Evolutionary conservation across 2,888 invertebrate genomes (phyloP).

Genomic region (Dorcus hopei): DNA sequence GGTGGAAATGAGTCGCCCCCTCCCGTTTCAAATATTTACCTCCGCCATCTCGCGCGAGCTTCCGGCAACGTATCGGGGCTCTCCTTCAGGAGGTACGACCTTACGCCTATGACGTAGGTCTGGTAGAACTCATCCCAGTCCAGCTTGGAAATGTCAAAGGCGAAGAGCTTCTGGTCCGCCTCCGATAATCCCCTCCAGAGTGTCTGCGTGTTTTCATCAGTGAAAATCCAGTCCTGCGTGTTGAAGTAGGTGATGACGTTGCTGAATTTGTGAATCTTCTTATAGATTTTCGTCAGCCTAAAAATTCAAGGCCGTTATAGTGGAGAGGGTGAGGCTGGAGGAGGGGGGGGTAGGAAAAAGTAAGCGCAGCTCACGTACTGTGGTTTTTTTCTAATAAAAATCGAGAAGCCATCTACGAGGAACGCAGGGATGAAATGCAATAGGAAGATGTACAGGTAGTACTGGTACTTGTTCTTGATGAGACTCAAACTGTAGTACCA

Average conservation of each 20-base stretch:
- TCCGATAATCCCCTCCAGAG: constrained; percentile 54
- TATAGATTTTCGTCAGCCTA: constrained; percentile 76
- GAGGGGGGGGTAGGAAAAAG: not conserved
- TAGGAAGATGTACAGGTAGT: constrained; percentile 51
- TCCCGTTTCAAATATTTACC: constrained; percentile 2
- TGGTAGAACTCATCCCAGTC: constrained; percentile 70
- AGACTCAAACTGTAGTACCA: constrained; percentile 47
- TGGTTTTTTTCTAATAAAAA: constrained; percentile 47
- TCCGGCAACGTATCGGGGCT: constrained; percentile 62
- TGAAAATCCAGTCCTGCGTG: constrained; percentile 58
- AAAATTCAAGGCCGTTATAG: constrained; percentile 18
- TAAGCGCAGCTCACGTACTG: constrained; percentile 47
- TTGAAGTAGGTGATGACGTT: constrained; percentile 74
- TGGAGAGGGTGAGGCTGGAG: not conserved
- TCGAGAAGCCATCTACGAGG: constrained; percentile 54
- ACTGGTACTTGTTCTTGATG: constrained; percentile 40
- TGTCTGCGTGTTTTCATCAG: constrained; percentile 52
- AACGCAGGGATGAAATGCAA: constrained; percentile 63
- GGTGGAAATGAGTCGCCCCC: too few species aligned
- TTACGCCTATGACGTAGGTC: constrained; percentile 67
- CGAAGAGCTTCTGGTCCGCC: constrained; percentile 57
- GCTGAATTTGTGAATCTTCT: constrained; percentile 75
- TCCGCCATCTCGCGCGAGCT: constrained; percentile 33
- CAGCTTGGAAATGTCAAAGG: constrained; percentile 68
- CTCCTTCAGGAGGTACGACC: constrained; percentile 74